Evolutionary conservation across 2,113 vertebrate genomes (phyloP).

Genomic region (Danionella cerebrum): DNA sequence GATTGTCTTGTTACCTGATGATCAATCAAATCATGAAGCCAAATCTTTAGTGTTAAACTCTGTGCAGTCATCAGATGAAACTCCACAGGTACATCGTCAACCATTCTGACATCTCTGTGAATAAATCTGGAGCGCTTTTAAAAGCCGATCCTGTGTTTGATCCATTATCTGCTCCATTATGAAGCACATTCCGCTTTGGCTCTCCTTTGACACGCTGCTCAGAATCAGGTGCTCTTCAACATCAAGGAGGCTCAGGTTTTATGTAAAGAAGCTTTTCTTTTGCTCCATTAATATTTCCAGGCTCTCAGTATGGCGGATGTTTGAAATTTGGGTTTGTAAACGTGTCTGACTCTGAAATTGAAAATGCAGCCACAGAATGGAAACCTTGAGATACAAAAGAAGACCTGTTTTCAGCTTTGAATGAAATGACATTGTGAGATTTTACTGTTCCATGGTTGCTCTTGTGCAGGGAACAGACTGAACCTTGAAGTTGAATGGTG

Average conservation of each 20-base stretch:
- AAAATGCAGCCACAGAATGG: neutral
- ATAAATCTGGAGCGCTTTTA: neutral
- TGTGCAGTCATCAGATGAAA: neutral
- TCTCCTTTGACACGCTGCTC: neutral
- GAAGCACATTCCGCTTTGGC: neutral
- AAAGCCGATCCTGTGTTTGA: neutral
- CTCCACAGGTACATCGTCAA: neutral
- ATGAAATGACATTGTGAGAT: neutral
- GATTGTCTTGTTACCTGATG: no score
- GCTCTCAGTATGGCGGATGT: neutral
- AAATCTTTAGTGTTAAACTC: neutral
- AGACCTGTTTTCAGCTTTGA: neutral
- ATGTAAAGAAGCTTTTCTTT: neutral
- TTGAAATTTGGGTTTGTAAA: neutral
- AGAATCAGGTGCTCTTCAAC: neutral
- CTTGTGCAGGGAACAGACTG: neutral
- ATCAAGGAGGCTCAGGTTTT: neutral
- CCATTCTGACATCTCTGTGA: neutral
- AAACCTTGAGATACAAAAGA: neutral
- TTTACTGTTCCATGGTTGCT: neutral
- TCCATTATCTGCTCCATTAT: slow-evolving; percentile 26
- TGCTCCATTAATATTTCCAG: neutral
- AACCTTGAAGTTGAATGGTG: neutral
- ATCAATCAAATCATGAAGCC: no score
- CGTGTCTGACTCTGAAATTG: neutral